Base-by-base conservation (phyloP, 2,113 vertebrate genomes). In the Tor tambroides region DNA sequence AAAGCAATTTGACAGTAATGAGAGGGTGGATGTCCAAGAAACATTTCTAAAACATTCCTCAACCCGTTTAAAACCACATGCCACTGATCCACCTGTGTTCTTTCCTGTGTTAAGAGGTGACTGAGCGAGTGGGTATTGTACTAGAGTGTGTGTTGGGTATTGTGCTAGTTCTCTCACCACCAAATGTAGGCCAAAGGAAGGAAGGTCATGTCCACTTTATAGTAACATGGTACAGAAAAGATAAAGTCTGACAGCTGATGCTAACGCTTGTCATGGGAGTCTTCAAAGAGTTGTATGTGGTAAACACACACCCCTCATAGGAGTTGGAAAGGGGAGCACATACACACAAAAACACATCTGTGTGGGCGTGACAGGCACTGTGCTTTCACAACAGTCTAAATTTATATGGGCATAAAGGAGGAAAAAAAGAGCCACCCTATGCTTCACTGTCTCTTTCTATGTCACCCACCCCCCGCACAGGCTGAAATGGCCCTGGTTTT, bases 391-490 rank as follows among this genome's bases (percentile, higher is more conserved):
- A 82, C 59, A 71, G 81, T 17, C 61, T 67, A 87, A 88, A 91
- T 92, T 92, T 92, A 90, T 59, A 89, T 67, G 6, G 63, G 86
- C 61, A 79, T 61, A 63, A 86, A 82, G 89, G 77, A 89, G 87
- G n/a, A n/a, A 91, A 91, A 91, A 93, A 76, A 92, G 67, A 92
- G 91, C 83, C 56, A 85, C 84, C 88, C 80, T 23, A 88, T 92
- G 91, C 89, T 92, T 93, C 89, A 91, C 89, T 90, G 86, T 86
- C 86, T 91, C 87, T 76, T 87, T 87, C 65, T 86, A 56, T 15
- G 67, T 85, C 69, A 67, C 49, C 41, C 84, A 41, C 26, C 26
- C 46, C 8, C 49, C 17, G 14, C 14, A n/a, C 74, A 65, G 23
- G 32, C 78, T 75, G 56, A 89, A 79, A 87, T 82, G 78, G 59